These are phyloP conservation scores for Choristoneura fumiferana DNA, from an alignment of 1,140 invertebrate species.

Conservation along the genomic window DNA sequence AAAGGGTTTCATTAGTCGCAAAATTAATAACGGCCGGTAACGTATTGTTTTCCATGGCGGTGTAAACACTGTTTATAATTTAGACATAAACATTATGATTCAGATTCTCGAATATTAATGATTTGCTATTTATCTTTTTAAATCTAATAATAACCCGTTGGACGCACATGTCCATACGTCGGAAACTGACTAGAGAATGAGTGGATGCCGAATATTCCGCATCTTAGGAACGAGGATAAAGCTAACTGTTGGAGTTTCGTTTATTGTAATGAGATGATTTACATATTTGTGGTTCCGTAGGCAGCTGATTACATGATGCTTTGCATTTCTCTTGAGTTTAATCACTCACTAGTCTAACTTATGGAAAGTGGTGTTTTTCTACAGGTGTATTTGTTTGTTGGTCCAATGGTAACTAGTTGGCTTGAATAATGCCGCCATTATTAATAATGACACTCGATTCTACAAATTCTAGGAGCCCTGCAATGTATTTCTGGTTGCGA, in stretches of 20 bases:
- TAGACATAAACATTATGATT: background rate
- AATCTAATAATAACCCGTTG: background rate
- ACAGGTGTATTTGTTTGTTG: background rate
- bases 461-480: background rate
- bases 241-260: slow-evolving; percentile 40
- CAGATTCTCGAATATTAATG: background rate
- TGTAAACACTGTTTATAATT: slow-evolving; percentile 3
- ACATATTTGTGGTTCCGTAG: slow-evolving; percentile 50
- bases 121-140: slow-evolving; percentile 13
- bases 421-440: slow-evolving; percentile 13
- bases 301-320: background rate
- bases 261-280: slow-evolving; percentile 53
- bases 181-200: slow-evolving; percentile 42
- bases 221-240: slow-evolving; percentile 39
- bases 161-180: slow-evolving; percentile 44
- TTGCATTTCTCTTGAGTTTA: background rate
- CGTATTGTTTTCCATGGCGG: slow-evolving; percentile 16
- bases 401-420: background rate
- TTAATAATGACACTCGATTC: background rate
- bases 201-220: slow-evolving; percentile 41
- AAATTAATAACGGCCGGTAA: slow-evolving; percentile 9
- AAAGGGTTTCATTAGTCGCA: slow-evolving; percentile 22
- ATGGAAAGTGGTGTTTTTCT: background rate
- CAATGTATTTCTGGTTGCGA: background rate
- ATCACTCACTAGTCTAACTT: background rate